A percentile compares a stretch with the other conserved stretches of the same genome.
These are phyloP conservation scores for Panzeria rudis DNA, from an alignment of 2,888 invertebrate species.

Conservation along the genomic window DNA sequence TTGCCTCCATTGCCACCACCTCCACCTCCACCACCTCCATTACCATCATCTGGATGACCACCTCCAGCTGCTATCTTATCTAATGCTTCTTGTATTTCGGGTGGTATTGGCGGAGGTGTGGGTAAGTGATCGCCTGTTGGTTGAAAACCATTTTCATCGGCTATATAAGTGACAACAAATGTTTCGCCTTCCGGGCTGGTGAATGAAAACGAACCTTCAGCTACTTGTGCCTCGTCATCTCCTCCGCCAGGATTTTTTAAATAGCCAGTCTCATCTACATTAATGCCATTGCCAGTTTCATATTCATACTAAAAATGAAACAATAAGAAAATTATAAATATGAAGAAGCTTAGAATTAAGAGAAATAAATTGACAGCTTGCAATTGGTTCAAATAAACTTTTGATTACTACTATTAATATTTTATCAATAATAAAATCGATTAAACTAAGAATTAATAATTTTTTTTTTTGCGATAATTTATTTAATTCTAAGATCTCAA, in stretches of 20 bases:
- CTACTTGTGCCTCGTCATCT: conserved; percentile 87
- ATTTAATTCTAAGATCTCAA: no score
- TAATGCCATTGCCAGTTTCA: conserved; percentile 90
- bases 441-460: no score
- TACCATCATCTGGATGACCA: conserved; percentile 80
- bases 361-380: no score
- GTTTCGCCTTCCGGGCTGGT: conserved; percentile 90
- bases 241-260: conserved; percentile 88
- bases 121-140: conserved; percentile 89
- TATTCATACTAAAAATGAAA: conserved; percentile 87
- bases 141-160: conserved; percentile 89
- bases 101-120: conserved; percentile 92
- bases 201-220: conserved; percentile 89
- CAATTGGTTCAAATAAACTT: no score
- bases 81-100: conserved; percentile 86
- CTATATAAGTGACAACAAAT: conserved; percentile 87
- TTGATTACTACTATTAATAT: no score
- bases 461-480: no score
- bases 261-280: conserved; percentile 88
- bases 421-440: no score
- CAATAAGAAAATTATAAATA: background rate
- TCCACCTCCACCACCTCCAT: conserved; percentile 75
- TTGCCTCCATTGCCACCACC: no score
- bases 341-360: no score
- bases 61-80: conserved; percentile 81